Conservation (phyloP, 1,140 invertebrate species). For the Drosophila burlai region DNA sequence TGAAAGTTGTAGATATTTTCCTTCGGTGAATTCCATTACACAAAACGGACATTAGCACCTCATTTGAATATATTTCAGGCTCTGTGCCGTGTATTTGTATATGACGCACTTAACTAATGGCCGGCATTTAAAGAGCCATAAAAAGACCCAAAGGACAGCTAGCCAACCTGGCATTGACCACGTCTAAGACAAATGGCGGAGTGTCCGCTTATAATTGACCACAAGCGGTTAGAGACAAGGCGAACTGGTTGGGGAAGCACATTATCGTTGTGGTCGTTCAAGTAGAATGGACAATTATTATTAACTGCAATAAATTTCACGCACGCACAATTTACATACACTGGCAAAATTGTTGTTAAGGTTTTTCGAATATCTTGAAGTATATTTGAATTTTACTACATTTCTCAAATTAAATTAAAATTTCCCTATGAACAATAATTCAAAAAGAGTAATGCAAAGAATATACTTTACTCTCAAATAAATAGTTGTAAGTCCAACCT, state of each 20-base stretch:
- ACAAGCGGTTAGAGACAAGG: constrained; percentile 49
- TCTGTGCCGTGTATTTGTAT: constrained; percentile 14
- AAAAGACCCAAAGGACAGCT: constrained; percentile 52
- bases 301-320: constrained; percentile 84
- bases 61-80: constrained; percentile 69
- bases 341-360: neutral
- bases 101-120: constrained; percentile 61
- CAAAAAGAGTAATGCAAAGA: too few relatives aligned
- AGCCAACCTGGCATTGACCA: constrained; percentile 31
- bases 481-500: too few relatives aligned
- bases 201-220: constrained; percentile 79
- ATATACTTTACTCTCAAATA: too few relatives aligned
- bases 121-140: constrained; percentile 63
- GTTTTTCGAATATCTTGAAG: neutral
- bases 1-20: neutral
- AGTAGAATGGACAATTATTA: constrained; percentile 82
- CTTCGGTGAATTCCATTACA: constrained; percentile 18
- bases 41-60: constrained; percentile 65
- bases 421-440: too few relatives aligned
- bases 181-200: constrained; percentile 76
- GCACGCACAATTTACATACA: constrained; percentile 82
- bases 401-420: too few relatives aligned
- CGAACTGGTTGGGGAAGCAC: constrained; percentile 7
- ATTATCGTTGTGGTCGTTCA: constrained; percentile 57
- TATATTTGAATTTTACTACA: neutral